These are phyloP conservation scores for Halichoeres trimaculatus DNA, from an alignment of 2,113 vertebrate species.

Conservation along the genomic window DNA sequence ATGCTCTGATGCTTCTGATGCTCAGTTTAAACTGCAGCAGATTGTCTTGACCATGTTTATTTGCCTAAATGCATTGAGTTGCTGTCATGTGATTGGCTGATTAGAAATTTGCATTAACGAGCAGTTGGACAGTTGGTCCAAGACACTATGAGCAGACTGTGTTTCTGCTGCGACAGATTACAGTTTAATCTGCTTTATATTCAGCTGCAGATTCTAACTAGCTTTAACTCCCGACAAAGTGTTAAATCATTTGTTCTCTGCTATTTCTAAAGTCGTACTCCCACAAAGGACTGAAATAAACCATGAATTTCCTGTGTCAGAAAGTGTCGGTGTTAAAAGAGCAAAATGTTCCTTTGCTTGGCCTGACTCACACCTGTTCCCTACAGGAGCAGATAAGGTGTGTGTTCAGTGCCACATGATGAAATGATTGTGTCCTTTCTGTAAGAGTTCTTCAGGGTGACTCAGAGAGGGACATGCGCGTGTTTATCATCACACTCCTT, in stretches of 20 bases:
- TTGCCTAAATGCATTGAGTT: too few relatives aligned
- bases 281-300: conserved; percentile 45
- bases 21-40: too few relatives aligned
- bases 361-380: conserved; percentile 59
- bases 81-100: too few relatives aligned
- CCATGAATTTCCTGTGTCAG: conserved; percentile 43
- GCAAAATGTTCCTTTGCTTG: conserved; percentile 41
- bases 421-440: conserved; percentile 67
- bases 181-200: background rate
- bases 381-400: conserved; percentile 51
- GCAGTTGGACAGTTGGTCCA: too few relatives aligned
- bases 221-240: conserved; percentile 31
- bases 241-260: conserved; percentile 54
- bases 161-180: too few relatives aligned
- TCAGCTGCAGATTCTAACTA: conserved; percentile 53
- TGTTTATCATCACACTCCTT: conserved; percentile 40
- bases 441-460: conserved; percentile 62
- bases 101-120: too few relatives aligned
- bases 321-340: conserved; percentile 51
- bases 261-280: conserved; percentile 36
- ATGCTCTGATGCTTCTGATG: too few relatives aligned
- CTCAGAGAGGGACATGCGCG: conserved; percentile 47
- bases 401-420: conserved; percentile 62
- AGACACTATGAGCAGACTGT: too few relatives aligned
- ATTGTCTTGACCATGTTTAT: too few relatives aligned